These are phyloP conservation scores for Drosophila peninsularis DNA, from an alignment of 2,888 invertebrate species.

Conservation along the genomic window DNA sequence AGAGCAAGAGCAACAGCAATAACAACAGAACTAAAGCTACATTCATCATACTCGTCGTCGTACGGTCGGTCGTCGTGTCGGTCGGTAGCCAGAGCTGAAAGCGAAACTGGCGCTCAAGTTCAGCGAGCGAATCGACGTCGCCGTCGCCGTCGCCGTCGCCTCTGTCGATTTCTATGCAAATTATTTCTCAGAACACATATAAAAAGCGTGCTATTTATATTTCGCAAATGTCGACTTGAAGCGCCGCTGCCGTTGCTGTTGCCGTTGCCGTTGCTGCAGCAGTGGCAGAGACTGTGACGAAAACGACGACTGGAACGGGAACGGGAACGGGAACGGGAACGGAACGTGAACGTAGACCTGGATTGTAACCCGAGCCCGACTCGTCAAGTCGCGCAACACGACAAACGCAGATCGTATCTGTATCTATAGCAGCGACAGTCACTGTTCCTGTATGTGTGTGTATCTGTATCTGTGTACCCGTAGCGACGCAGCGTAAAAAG, in stretches of 20 bases:
- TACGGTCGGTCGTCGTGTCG: conserved; percentile 27
- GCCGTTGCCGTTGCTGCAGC: conserved; percentile 43
- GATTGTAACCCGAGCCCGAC: conserved; percentile 57
- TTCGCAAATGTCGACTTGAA: conserved; percentile 75
- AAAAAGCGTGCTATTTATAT: conserved; percentile 78
- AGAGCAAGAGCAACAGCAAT: conserved; percentile 16
- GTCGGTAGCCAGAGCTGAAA: conserved; percentile 55
- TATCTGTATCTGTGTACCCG: conserved; percentile 24
- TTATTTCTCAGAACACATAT: conserved; percentile 73
- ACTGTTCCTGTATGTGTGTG: conserved; percentile 22
- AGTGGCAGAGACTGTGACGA: conserved; percentile 61
- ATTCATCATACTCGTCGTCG: conserved; percentile 18
- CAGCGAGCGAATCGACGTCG: conserved; percentile 64
- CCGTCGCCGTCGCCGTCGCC: conserved; percentile 36
- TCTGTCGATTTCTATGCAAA: conserved; percentile 76
- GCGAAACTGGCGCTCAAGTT: conserved; percentile 78
- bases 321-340: conserved; percentile 30
- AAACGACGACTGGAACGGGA: conserved; percentile 26
- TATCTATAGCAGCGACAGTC: conserved; percentile 58
- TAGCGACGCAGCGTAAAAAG: conserved; percentile 60
- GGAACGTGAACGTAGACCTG: conserved; percentile 25
- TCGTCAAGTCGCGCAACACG: conserved; percentile 64
- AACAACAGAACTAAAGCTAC: conserved; percentile 45
- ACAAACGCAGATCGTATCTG: conserved; percentile 73
- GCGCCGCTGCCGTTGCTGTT: conserved; percentile 53